Base-by-base conservation (phyloP, 2,888 invertebrate species). In the Lasius platythorax region DNA sequence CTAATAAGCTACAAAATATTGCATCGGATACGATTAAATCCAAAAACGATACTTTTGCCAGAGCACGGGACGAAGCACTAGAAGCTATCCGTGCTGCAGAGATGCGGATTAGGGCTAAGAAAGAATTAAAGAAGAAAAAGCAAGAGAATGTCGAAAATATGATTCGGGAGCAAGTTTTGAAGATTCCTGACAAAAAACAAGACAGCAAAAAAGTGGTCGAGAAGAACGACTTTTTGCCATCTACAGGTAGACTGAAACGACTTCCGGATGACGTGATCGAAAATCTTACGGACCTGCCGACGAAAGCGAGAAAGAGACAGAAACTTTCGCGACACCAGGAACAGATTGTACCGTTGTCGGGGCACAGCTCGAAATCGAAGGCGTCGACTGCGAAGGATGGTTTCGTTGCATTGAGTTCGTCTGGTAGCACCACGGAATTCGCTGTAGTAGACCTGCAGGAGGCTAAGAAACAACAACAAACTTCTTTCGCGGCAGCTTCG, bases 341-440 rank as follows among this genome's bases (percentile, higher is more conserved):
- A 0, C 73, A 75, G n/a, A 23, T 85, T 6, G 2, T 84, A 8
- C 90, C 92, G 9, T 90, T 93, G 46, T 2, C 0, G 83, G 53
- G 30, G 85, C 83, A 0, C 87, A 87, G n/a, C 78, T 82, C 81
- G 0, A 43, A 73, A 6, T 61, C 83, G 37, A 50, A 66, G 2
- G 9, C 4, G 1, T 18, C 3, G 23, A 67, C 33, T 2, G 81
- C 89, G 0, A 18, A n/a, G 12, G 0, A 15, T 15, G 66, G 33
- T 8, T 90, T 79, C n/a, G 81, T 90, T 37, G 56, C 88, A 0
- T 83, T 91, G 0, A 94, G 93, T 82, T 83, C 85, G 3, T 81
- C 75, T 15, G 94, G 93, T 67, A 89, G 93, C 58, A 94, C 94
- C 4, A 93, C 94, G 0, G 73, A 92, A 37, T 95, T 95, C 66